phyloP scores from a whole-genome alignment of 2,888 invertebrate species.

The Nymphalis c-album region DNA sequence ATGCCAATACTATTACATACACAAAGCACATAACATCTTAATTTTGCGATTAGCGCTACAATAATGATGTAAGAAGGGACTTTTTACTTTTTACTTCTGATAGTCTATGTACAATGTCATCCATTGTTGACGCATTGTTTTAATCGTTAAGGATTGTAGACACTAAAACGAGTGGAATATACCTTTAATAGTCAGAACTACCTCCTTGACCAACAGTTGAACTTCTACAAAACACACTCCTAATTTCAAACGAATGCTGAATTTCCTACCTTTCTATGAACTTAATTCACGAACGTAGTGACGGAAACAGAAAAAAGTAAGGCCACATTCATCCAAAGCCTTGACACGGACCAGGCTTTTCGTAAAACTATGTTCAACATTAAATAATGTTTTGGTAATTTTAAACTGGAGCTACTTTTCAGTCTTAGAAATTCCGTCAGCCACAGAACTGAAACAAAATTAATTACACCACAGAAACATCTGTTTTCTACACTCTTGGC shows the following conservation, averaged over 20 bases:
- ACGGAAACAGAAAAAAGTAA: neutral
- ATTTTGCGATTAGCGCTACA: too few species aligned
- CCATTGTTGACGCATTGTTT: too few species aligned
- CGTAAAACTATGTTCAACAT: neutral
- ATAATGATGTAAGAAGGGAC: too few species aligned
- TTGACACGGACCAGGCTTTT: neutral
- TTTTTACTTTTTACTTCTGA: too few species aligned
- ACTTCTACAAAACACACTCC: too few species aligned
- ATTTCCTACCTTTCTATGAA: slow-evolving; percentile 12
- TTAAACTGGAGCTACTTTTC: slow-evolving; percentile 3
- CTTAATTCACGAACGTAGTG: slow-evolving; percentile 3
- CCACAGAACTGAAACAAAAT: slow-evolving; percentile 12
- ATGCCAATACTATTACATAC: too few species aligned
- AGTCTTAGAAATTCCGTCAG: slow-evolving; percentile 19
- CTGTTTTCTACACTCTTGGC: slow-evolving; percentile 9
- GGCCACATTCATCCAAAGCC: slow-evolving; percentile 2
- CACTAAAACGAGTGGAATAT: too few species aligned
- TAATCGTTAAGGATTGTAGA: too few species aligned
- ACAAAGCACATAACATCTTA: too few species aligned
- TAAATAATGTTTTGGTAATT: slow-evolving; percentile 10
- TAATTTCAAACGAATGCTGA: neutral
- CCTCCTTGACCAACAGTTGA: too few species aligned
- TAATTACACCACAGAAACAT: slow-evolving; percentile 15
- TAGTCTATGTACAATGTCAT: too few species aligned
- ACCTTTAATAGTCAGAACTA: too few species aligned